phyloP scores from a whole-genome alignment of 2,888 invertebrate genomes.

The Adelognathus sp. region DNA sequence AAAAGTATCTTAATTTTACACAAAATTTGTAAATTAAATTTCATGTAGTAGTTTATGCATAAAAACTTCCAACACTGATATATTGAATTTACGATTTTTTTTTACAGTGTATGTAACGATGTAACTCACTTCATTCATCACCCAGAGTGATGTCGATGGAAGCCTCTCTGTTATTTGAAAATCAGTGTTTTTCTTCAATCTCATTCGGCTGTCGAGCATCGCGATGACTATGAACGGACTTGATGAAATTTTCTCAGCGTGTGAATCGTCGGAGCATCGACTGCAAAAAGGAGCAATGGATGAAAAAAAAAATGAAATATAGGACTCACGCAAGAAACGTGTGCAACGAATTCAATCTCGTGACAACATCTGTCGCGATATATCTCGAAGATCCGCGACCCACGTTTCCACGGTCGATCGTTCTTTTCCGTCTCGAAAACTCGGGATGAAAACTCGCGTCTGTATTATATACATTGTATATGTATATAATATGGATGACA shows the following conservation, averaged over 20 bases:
- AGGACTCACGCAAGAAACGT: conserved; percentile 30
- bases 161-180: background rate
- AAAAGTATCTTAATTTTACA: no score
- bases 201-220: conserved; percentile 45
- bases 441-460: conserved; percentile 31
- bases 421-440: conserved; percentile 33
- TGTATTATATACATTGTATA: background rate
- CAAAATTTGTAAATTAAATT: no score
- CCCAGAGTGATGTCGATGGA: background rate
- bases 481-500: background rate
- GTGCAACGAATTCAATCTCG: conserved; percentile 53
- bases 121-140: background rate
- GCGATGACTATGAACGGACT: conserved; percentile 3
- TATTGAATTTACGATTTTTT: no score
- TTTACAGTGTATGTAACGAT: background rate
- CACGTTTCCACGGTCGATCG: conserved; percentile 29
- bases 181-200: conserved; percentile 54
- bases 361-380: conserved; percentile 55
- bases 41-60: no score
- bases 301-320: conserved; percentile 5
- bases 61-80: no score
- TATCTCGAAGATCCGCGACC: conserved; percentile 36
- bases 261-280: background rate
- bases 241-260: conserved; percentile 19
- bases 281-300: background rate